phyloP scores from a whole-genome alignment of 2,797 vertebrate species.

The Pseudochirops corinnae region DNA sequence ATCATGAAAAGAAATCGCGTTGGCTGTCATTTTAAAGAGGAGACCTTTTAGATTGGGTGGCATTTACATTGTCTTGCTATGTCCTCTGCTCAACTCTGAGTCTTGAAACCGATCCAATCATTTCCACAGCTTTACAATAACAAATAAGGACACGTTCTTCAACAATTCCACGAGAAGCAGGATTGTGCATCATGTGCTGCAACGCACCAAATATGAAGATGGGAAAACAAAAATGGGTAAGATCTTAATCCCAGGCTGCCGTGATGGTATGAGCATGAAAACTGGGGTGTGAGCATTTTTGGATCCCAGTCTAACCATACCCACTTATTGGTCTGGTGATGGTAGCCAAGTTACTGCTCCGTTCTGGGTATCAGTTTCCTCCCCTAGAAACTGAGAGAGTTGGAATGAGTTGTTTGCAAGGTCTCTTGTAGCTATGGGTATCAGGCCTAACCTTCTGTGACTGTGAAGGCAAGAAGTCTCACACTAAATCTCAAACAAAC shows the following conservation, averaged over 20 bases:
- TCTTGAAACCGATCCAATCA: conserved; percentile 67
- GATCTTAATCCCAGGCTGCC: conserved; percentile 49
- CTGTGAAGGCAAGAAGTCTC: not conserved
- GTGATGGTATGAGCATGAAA: not conserved
- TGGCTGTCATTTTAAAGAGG: conserved; percentile 35
- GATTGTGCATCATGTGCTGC: conserved; percentile 97
- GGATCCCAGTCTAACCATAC: not conserved
- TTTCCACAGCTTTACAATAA: conserved; percentile 94
- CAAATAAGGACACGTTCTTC: conserved; percentile 98
- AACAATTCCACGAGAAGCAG: conserved; percentile 98
- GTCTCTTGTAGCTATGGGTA: not conserved
- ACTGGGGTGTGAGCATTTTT: not conserved
- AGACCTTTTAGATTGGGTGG: conserved; percentile 22
- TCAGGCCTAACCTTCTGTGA: not conserved
- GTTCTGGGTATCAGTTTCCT: not conserved
- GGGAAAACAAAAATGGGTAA: conserved; percentile 98
- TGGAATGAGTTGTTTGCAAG: not conserved
- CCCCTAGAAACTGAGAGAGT: not conserved
- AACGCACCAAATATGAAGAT: conserved; percentile 98
- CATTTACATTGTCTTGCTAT: not conserved
- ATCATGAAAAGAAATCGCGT: not conserved
- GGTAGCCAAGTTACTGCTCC: not conserved
- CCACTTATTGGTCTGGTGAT: not conserved
- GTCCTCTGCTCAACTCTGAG: conserved; percentile 40
- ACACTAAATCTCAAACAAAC: not conserved